These are phyloP conservation scores for Struthio camelus DNA, from an alignment of 2,113 vertebrate genomes.

Conservation along the genomic window DNA sequence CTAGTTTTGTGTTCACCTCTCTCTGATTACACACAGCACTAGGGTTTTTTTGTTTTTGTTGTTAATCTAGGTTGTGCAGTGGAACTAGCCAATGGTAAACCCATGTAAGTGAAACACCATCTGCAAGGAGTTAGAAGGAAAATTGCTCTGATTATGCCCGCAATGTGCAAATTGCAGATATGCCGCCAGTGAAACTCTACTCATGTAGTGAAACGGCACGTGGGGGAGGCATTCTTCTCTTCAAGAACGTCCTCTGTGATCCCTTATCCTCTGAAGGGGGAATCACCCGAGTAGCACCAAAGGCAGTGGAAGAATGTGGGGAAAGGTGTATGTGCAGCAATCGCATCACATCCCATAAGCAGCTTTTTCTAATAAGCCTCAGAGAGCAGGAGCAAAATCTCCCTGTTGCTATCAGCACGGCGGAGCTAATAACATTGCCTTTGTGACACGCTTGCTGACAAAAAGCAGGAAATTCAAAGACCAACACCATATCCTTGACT, in stretches of 20 bases:
- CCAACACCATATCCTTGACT: slow-evolving; percentile 21
- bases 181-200: neutral
- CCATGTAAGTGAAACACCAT: neutral
- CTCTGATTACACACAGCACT: neutral
- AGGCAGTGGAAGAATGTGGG: neutral
- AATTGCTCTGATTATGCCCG: neutral
- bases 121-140: neutral
- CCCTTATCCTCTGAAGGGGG: neutral
- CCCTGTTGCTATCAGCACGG: neutral
- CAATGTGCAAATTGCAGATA: neutral
- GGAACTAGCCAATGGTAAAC: neutral
- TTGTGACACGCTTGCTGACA: neutral
- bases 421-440: neutral
- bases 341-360: neutral
- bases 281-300: neutral
- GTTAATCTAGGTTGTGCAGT: neutral
- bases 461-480: slow-evolving; percentile 48
- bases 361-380: neutral
- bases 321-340: neutral
- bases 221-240: neutral
- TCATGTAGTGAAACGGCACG: neutral
- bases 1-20: neutral
- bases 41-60: neutral
- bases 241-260: neutral
- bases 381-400: neutral